phyloP scores from a whole-genome alignment of 2,888 invertebrate genomes.

The Diploptera punctata region DNA sequence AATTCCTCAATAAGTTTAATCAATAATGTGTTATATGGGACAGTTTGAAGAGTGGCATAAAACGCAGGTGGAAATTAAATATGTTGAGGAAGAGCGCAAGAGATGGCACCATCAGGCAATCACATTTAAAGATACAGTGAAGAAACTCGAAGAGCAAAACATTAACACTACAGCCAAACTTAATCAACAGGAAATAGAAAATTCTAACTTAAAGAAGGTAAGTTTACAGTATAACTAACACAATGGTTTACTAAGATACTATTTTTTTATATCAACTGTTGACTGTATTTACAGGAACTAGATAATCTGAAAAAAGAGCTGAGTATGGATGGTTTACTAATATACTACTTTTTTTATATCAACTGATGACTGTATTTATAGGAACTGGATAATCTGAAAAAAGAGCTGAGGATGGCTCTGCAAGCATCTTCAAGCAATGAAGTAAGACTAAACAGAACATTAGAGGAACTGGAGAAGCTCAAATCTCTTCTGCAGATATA shows the following conservation, averaged over 20 bases:
- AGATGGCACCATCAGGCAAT: slow-evolving; percentile 53
- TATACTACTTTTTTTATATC: too few relatives aligned
- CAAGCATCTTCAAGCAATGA: slow-evolving; percentile 56
- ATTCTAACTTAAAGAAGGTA: slow-evolving; percentile 49
- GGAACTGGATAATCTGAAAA: slow-evolving; percentile 59
- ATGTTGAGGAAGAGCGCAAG: slow-evolving; percentile 44
- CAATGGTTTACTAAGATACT: too few relatives aligned
- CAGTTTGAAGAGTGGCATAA: slow-evolving; percentile 53
- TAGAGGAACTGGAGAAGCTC: slow-evolving; percentile 59
- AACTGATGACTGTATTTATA: slow-evolving; percentile 43
- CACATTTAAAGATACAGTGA: slow-evolving; percentile 49
- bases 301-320: slow-evolving; percentile 58
- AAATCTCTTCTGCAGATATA: slow-evolving; percentile 52
- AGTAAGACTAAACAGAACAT: slow-evolving; percentile 57
- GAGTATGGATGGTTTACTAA: too few relatives aligned
- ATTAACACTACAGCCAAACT: slow-evolving; percentile 49
- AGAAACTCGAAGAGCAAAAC: slow-evolving; percentile 52
- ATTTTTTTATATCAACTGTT: too few relatives aligned
- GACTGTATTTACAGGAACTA: slow-evolving; percentile 56
- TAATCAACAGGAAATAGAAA: slow-evolving; percentile 53
- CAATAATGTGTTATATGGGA: too few relatives aligned
- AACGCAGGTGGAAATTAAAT: slow-evolving; percentile 51
- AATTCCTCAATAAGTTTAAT: too few relatives aligned
- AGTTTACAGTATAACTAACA: too few relatives aligned
- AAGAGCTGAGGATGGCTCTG: slow-evolving; percentile 56